Base-by-base conservation (phyloP, 2,113 vertebrate genomes). In the Panthera tigris region DNA sequence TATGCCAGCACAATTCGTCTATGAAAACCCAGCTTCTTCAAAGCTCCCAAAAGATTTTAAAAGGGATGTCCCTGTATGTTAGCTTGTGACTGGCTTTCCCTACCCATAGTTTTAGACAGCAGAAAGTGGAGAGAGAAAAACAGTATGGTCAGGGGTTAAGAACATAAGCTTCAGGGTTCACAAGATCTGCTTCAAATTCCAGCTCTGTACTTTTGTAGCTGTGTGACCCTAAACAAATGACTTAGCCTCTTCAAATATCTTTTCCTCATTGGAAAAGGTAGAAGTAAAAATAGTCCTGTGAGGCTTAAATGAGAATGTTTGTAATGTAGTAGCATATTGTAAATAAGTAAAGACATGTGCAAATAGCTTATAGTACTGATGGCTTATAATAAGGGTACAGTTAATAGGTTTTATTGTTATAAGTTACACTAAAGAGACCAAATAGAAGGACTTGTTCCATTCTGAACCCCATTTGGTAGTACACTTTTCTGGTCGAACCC, bases 371-470 rank as follows among this genome's bases (percentile, higher is more conserved):
- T 33, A 81, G 16, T 65, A 90, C 25, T 82, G 50, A 91, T 25
- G 33, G 18, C 66, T 88, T 63, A 90, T 76, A 36, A 73, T 73
- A 92, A 86, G 6, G 5, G 16, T 52, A 81, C 23, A 82, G 45
- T 76, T 90, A 87, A 65, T 76, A 50, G 48, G n/a, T 95, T 90
- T 87, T 68, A 94, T 82, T 92, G 65, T 79, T 94, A 66, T 92
- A 94, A 96, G 23, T 19, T 55, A 83, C 14, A 73, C 29, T 80
- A 23, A 61, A 88, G 48, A 57, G 36, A 94, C 36, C 5, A 50
- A 95, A 86, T 29, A 21, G 33, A 95, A 96, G 55, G 33, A 15
- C 11, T 92, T n/a, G 48, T 41, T 83, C 19, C 23, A 89, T 89
- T 89, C 82, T 88, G 68, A 89, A 68, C 33, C 14, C 73, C n/a